Evolutionary conservation across 2,113 vertebrate genomes (phyloP), one percentile per base, ranked within the genome.

Genomic region (Hipposideros armiger): DNA sequence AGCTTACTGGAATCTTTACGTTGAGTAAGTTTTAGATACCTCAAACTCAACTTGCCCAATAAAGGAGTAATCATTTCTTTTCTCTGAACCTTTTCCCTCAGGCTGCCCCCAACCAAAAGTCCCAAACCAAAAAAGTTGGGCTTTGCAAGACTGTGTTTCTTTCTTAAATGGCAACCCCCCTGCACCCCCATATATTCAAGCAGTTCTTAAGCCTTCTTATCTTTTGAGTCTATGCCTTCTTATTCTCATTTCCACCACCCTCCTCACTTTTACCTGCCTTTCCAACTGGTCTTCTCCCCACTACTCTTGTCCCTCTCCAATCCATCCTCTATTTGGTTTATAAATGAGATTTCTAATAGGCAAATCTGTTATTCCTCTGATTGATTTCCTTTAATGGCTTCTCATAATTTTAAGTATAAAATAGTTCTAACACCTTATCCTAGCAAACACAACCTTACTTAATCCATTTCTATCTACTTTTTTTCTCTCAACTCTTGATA

Each of bases 361-460:
- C 76, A 89, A 47, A 52, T 93, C 36, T 85, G 16, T 58, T 86
- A 84, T 24, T 74, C n/a, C n/a, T 77, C 50, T 74, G 24, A 62
- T 47, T 87, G 36, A 64, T 42, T 82, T 76, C 56, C 52, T 84
- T 90, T 76, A 72, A 78, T 32, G 64, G 32, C 40, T 54, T 90
- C 26, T 26, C 26, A 62, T 88, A 60, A 15, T 78, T 89, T 94
- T 24, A 94, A 87, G n/a, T 36, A 83, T 70, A 73, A 94, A 92
- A 42, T 58, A 89, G 52, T 77, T 78, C 2, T 73, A 60, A 92
- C 24, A 86, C 19, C 67, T 87, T 56, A 56, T 95, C 28, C 13
- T 66, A 91, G 89, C 17, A 87, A 80, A 74, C 74, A 50, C 24
- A 19, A 26, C 15, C 42, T 72, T 69, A 62, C 10, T 73, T 50